Conservation (phyloP, 2,888 invertebrate species). For the Falcaria lacertinaria region DNA sequence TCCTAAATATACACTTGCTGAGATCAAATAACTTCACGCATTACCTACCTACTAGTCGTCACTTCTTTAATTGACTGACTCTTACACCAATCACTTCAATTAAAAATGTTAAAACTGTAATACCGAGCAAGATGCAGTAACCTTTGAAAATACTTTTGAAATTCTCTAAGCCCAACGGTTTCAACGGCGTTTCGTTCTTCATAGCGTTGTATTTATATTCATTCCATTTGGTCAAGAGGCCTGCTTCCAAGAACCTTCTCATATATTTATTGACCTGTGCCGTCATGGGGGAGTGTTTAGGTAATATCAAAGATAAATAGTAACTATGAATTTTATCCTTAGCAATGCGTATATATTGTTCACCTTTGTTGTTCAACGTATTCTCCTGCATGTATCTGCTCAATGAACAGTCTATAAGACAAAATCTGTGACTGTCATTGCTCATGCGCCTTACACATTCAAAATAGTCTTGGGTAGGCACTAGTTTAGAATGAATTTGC, state of each 20-base stretch:
- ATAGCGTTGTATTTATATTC: constrained; percentile 53
- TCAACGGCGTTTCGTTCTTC: constrained; percentile 51
- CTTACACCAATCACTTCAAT: constrained; percentile 40
- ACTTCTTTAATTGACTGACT: background rate
- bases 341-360: constrained; percentile 63
- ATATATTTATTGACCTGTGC: constrained; percentile 49
- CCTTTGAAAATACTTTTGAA: constrained; percentile 50
- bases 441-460: constrained; percentile 46
- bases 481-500: constrained; percentile 52
- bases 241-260: constrained; percentile 54
- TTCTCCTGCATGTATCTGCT: constrained; percentile 54
- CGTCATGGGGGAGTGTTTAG: constrained; percentile 53
- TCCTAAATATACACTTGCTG: too few species aligned
- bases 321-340: constrained; percentile 62
- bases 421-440: constrained; percentile 54
- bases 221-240: constrained; percentile 67
- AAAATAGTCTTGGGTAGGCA: constrained; percentile 38
- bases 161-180: constrained; percentile 47
- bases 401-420: constrained; percentile 65
- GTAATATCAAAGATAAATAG: constrained; percentile 52
- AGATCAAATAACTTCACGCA: too few species aligned
- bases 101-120: constrained; percentile 41
- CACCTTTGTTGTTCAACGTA: constrained; percentile 51
- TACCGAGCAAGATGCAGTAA: constrained; percentile 30
- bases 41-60: too few species aligned